Conservation (phyloP, 2,113 vertebrate genomes). For the Sander vitreus region DNA sequence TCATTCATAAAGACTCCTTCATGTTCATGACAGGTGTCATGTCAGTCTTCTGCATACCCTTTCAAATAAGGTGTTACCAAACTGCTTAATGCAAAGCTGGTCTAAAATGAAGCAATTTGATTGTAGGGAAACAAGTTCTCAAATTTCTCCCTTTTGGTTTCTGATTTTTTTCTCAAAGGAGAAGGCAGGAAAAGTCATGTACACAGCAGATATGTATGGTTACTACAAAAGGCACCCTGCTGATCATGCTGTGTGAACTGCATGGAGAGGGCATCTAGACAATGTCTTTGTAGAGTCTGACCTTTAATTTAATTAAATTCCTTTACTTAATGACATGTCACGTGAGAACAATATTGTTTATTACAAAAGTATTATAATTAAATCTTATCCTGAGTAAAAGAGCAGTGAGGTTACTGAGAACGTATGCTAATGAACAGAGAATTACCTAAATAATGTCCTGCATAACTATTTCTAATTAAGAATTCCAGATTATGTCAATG, state of each 20-base stretch:
- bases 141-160: not conserved
- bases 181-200: not conserved
- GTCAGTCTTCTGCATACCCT: no score
- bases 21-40: no score
- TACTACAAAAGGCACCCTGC: not conserved
- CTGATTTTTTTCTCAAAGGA: not conserved
- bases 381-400: slow-evolving; percentile 30
- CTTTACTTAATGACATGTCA: slow-evolving; percentile 28
- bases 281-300: slow-evolving; percentile 22
- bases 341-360: slow-evolving; percentile 17
- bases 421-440: slow-evolving; percentile 44
- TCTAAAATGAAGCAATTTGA: not conserved
- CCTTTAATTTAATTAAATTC: slow-evolving; percentile 44
- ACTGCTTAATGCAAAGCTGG: not conserved
- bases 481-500: slow-evolving; percentile 60
- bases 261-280: not conserved
- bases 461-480: slow-evolving; percentile 65
- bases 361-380: slow-evolving; percentile 25
- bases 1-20: no score
- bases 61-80: no score
- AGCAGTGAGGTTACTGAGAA: slow-evolving; percentile 16
- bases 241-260: slow-evolving; percentile 7
- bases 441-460: slow-evolving; percentile 49
- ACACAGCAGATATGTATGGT: not conserved
- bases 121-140: not conserved